These are phyloP conservation scores for Lagopus muta DNA, from an alignment of 2,113 vertebrate species.

Conservation along the genomic window DNA sequence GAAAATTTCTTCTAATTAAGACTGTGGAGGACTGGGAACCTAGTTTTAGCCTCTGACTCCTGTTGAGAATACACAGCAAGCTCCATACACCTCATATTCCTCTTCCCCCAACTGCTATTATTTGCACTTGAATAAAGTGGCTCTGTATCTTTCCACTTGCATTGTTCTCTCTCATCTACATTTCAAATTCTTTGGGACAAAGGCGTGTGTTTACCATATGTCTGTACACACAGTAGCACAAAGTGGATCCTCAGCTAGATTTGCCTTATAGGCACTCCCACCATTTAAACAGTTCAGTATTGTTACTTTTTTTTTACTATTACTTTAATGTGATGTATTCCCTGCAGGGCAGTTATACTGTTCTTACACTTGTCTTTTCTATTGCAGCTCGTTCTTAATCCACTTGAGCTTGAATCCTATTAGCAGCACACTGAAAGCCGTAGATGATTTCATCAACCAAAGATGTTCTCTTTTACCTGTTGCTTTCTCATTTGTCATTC, in stretches of 20 bases:
- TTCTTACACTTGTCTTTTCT: background rate
- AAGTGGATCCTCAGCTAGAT: background rate
- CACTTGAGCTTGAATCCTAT: background rate
- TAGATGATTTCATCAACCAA: background rate
- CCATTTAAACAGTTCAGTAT: background rate
- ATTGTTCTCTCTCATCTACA: background rate
- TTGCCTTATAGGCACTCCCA: background rate
- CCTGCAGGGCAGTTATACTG: background rate
- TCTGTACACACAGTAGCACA: background rate
- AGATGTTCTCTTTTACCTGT: background rate
- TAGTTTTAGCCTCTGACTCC: background rate
- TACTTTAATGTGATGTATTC: background rate
- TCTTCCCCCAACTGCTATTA: fast-evolving
- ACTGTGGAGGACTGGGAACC: background rate
- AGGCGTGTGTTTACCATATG: background rate
- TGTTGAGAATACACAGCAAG: background rate
- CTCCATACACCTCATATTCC: background rate
- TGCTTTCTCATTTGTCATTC: background rate
- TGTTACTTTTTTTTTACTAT: background rate
- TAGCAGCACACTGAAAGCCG: background rate
- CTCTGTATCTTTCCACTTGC: background rate
- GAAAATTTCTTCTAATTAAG: background rate
- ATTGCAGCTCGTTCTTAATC: background rate
- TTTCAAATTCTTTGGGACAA: background rate
- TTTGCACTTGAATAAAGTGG: background rate